Base-by-base conservation (phyloP, 2,113 vertebrate genomes). In the Struthidea cinerea region DNA sequence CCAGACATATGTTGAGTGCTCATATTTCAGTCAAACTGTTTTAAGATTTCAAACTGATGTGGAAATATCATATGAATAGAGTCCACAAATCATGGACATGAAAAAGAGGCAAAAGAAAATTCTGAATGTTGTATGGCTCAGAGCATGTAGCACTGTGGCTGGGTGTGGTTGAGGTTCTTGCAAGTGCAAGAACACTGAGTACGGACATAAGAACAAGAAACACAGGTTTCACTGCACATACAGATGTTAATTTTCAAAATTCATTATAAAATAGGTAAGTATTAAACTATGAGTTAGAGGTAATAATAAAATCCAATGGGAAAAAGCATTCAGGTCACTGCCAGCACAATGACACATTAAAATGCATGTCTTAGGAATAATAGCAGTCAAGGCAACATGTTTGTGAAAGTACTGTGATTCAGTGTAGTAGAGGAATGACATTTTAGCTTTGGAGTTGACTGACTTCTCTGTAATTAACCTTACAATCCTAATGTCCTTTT, bases 181-280 rank as follows among this genome's bases (percentile, higher is more conserved):
- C 19, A 70, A 67, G 46, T 83, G 17, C 42, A 18, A 35, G 41
- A 60, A 23, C 19, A n/a, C 7, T 21, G 39, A 81, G 16, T 81
- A 67, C 67, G 52, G 41, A 59, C 30, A 56, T 57, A 84, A 75
- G 73, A 91, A 52, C 78, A 79, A 50, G 95, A 89, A 94, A 71
- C 61, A 65, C 75, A 85, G 37, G 70, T 73, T 92, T 88, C 19
- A 27, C 26, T 64, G 46, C 12, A 8, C 13, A 6, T 55, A n/a
- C 6, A 59, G 53, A n/a, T 84, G 23, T 53, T 87, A 65, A 46
- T 71, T 91, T 76, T 82, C 9, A 82, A 56, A 94, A 64, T 53
- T 68, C 13, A 49, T 75, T 81, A 23, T 71, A 67, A 83, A 88
- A 39, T 32, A 78, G 41, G 8, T 56, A 77, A 57, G 27, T 53